phyloP scores from a whole-genome alignment of 2,113 vertebrate species.

The Struthio camelus region DNA sequence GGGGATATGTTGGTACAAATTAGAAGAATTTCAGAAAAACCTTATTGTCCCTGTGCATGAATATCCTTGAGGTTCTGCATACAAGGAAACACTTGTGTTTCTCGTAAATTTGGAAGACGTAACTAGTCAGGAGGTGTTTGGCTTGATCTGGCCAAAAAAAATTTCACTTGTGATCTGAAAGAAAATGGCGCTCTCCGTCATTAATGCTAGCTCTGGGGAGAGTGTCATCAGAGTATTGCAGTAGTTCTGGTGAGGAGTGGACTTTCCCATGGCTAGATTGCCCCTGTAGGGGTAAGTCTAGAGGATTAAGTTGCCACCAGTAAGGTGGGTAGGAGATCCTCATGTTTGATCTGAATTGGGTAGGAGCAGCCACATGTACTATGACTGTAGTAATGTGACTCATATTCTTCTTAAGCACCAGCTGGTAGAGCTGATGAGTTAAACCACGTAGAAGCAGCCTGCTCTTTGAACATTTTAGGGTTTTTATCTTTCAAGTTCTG shows the following conservation, averaged over 20 bases:
- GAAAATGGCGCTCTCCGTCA: not conserved
- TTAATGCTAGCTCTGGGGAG: not conserved
- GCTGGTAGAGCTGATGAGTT: not conserved
- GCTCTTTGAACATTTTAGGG: no score
- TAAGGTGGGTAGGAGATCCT: not conserved
- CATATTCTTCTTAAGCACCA: not conserved
- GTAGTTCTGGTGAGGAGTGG: not conserved
- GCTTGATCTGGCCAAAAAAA: not conserved
- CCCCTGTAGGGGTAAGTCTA: not conserved
- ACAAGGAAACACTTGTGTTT: not conserved
- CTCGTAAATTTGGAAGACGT: not conserved
- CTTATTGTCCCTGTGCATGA: not conserved
- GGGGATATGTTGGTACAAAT: not conserved
- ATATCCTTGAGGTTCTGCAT: not conserved
- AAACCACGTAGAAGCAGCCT: not conserved
- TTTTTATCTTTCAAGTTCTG: not conserved
- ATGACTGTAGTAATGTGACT: not conserved
- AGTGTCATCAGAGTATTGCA: not conserved
- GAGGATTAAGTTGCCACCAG: not conserved
- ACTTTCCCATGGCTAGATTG: not conserved
- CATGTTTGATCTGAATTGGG: not conserved
- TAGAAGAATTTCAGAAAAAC: not conserved
- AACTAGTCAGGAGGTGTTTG: not conserved
- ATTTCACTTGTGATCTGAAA: not conserved
- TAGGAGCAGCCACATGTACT: not conserved